A percentile compares a stretch with the other conserved stretches of the same genome.
Conservation (phyloP, 2,888 invertebrate genomes). For the Dryocosmus kuriphilus region DNA sequence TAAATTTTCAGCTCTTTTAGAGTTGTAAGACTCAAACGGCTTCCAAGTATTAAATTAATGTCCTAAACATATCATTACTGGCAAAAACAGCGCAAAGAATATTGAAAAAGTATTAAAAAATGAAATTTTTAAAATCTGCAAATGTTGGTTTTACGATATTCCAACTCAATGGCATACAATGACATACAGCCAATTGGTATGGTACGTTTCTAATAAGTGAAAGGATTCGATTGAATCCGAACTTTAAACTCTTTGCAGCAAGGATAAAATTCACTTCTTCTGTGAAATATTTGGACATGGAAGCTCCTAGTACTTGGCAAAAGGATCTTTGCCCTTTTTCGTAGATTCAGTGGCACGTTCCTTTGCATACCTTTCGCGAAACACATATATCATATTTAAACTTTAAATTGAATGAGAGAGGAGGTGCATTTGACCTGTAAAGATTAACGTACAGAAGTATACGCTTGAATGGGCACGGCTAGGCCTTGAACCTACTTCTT, state of each 20-base stretch:
- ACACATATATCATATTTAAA: constrained; percentile 27
- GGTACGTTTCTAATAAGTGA: no score
- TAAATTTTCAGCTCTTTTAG: no score
- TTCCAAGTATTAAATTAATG: no score
- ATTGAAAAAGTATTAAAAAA: no score
- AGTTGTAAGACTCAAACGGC: no score
- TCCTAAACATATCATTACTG: no score
- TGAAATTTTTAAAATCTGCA: no score
- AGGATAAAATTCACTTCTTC: neutral
- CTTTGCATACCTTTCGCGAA: neutral
- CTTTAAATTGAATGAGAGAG: constrained; percentile 44
- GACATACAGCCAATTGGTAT: no score
- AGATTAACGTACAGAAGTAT: constrained; percentile 61
- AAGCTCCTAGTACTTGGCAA: neutral
- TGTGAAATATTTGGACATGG: neutral
- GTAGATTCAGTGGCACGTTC: neutral
- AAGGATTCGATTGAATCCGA: neutral
- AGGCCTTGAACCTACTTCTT: constrained; percentile 14
- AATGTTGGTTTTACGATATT: no score
- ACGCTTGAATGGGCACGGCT: constrained; percentile 51
- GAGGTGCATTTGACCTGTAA: constrained; percentile 58
- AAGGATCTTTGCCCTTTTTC: neutral
- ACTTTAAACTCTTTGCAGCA: neutral
- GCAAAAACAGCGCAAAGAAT: no score
- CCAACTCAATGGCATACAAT: no score